These are phyloP conservation scores for Trichopoda pennipes DNA, from an alignment of 2,888 invertebrate genomes.

Conservation along the genomic window DNA sequence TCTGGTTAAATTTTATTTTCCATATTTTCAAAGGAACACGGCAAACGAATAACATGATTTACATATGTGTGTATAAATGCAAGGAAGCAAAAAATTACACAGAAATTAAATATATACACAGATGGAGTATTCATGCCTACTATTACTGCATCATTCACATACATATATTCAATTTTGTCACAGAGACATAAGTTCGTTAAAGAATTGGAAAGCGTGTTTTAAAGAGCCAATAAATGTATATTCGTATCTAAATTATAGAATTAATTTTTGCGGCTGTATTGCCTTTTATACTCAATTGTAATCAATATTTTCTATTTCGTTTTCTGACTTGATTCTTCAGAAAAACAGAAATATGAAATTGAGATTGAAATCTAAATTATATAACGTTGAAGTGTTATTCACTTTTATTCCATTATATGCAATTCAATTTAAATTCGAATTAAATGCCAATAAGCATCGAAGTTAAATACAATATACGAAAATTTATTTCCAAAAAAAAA, in stretches of 20 bases:
- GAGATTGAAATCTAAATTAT: neutral
- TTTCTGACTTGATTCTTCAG: conserved; percentile 3
- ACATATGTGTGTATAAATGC: conserved; percentile 6
- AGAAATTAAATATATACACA: too few relatives aligned
- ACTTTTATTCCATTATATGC: too few relatives aligned
- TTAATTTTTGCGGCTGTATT: neutral
- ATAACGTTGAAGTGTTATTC: neutral
- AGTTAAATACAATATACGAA: too few relatives aligned
- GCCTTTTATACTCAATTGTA: conserved; percentile 9
- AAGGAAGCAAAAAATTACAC: neutral
- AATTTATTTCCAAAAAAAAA: too few relatives aligned
- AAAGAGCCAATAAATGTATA: conserved; percentile 9
- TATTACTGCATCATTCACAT: too few relatives aligned
- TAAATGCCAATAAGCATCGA: too few relatives aligned
- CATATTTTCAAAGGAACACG: conserved; percentile 15
- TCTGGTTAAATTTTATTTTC: conserved; percentile 6
- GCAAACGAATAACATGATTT: conserved; percentile 20
- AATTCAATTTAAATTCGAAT: too few relatives aligned
- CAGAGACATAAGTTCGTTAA: too few relatives aligned
- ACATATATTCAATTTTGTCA: too few relatives aligned
- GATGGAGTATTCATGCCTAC: too few relatives aligned
- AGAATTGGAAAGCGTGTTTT: neutral
- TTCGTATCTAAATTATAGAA: neutral
- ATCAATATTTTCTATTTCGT: neutral
- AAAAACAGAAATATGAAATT: neutral